phyloP scores from a whole-genome alignment of 2,888 invertebrate genomes.

The Agrypnus murinus region DNA sequence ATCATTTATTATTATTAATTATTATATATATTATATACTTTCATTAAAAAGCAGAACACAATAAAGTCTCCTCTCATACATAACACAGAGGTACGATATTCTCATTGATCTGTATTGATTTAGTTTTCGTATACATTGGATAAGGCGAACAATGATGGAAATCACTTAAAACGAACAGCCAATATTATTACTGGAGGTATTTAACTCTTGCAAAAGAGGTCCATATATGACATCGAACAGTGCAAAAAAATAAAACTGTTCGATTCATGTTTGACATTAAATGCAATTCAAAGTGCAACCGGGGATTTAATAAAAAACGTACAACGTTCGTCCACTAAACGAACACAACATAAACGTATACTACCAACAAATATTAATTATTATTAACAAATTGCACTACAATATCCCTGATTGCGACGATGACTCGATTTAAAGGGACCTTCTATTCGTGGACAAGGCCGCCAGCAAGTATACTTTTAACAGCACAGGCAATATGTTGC shows the following conservation, averaged over 20 bases:
- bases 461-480: constrained; percentile 53
- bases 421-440: constrained; percentile 34
- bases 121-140: constrained; percentile 81
- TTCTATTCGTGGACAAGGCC: constrained; percentile 40
- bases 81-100: constrained; percentile 72
- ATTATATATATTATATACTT: constrained; percentile 65
- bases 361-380: constrained; percentile 52
- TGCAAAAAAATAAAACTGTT: constrained; percentile 11
- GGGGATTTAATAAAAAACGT: constrained; percentile 48
- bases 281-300: constrained; percentile 46
- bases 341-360: constrained; percentile 34
- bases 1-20: constrained; percentile 65
- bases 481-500: constrained; percentile 56
- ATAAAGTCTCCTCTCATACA: constrained; percentile 72
- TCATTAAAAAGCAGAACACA: constrained; percentile 73
- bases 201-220: constrained; percentile 59
- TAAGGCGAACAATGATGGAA: constrained; percentile 78
- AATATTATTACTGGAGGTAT: constrained; percentile 71
- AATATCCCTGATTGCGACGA: constrained; percentile 35
- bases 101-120: constrained; percentile 64
- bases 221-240: constrained; percentile 29
- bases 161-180: constrained; percentile 73
- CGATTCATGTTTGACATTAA: constrained; percentile 20
- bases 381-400: constrained; percentile 54
- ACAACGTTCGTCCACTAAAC: constrained; percentile 40